Evolutionary conservation across 2,888 invertebrate genomes (phyloP).

Genomic region (Gortyna flavago): DNA sequence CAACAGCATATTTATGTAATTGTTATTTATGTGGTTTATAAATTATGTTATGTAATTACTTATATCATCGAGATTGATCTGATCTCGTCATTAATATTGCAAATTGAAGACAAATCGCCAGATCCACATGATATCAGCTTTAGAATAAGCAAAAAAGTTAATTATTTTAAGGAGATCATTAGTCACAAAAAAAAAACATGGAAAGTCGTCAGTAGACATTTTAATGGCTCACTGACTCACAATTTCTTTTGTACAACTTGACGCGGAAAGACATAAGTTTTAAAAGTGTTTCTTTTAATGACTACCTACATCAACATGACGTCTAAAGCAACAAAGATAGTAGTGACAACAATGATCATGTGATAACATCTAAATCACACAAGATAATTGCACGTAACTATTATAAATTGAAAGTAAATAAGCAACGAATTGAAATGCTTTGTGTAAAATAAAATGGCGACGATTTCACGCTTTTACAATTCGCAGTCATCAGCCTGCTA

Average conservation of each 20-base stretch:
- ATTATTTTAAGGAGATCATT: neutral
- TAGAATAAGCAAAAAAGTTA: slow-evolving; percentile 3
- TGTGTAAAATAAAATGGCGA: slow-evolving; percentile 59
- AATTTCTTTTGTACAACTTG: neutral
- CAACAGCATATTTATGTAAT: slow-evolving; percentile 40
- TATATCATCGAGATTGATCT: slow-evolving; percentile 15
- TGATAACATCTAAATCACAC: slow-evolving; percentile 70
- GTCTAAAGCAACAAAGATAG: slow-evolving; percentile 16
- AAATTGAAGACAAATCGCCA: slow-evolving; percentile 30
- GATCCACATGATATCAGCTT: slow-evolving; percentile 3
- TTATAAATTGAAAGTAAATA: slow-evolving; percentile 71
- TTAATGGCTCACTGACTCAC: neutral
- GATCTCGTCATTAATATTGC: slow-evolving; percentile 5
- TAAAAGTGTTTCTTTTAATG: slow-evolving; percentile 11
- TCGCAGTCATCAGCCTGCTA: slow-evolving; percentile 33
- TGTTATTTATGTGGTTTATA: slow-evolving; percentile 44
- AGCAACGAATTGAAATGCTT: slow-evolving; percentile 69
- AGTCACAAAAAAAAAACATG: neutral
- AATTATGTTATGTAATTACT: slow-evolving; percentile 29
- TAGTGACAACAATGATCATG: slow-evolving; percentile 49
- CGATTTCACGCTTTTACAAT: slow-evolving; percentile 66
- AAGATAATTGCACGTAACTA: slow-evolving; percentile 60
- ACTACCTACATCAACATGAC: slow-evolving; percentile 6
- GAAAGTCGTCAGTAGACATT: neutral
- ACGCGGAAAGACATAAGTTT: neutral